Evolutionary conservation across 2,113 vertebrate genomes (phyloP).

Genomic region (Rhadina sibilatrix): DNA sequence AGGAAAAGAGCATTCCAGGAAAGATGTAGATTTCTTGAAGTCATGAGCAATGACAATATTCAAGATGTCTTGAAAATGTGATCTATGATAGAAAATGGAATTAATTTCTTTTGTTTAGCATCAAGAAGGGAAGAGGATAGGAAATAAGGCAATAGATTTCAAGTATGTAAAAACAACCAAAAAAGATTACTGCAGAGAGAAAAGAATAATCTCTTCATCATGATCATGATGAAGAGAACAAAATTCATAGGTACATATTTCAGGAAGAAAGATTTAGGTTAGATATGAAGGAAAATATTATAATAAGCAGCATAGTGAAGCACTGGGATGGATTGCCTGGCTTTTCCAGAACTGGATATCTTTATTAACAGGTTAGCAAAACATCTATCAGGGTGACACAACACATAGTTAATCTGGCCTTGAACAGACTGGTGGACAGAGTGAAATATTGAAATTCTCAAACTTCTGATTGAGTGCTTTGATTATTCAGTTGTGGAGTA

Average conservation of each 20-base stretch:
- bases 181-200: not conserved
- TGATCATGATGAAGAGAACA: not conserved
- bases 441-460: slow-evolving; percentile 25
- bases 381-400: not conserved
- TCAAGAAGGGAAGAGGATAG: not conserved
- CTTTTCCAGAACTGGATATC: not conserved
- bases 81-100: not conserved
- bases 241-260: not conserved
- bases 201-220: slow-evolving; percentile 28
- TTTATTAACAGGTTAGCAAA: slow-evolving; percentile 7
- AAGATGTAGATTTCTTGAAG: not conserved
- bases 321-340: not conserved
- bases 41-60: not conserved
- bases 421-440: not conserved
- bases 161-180: not conserved
- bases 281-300: slow-evolving; percentile 21
- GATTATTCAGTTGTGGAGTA: not conserved
- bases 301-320: not conserved
- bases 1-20: not conserved
- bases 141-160: slow-evolving; percentile 26
- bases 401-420: not conserved
- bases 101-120: not conserved
- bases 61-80: not conserved
- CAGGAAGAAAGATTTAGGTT: slow-evolving; percentile 37
- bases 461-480: not conserved